Percentiles rank a stretch among this genome's conserved stretches.
Conservation (phyloP, 2,888 invertebrate genomes). For the Noctua comes region DNA sequence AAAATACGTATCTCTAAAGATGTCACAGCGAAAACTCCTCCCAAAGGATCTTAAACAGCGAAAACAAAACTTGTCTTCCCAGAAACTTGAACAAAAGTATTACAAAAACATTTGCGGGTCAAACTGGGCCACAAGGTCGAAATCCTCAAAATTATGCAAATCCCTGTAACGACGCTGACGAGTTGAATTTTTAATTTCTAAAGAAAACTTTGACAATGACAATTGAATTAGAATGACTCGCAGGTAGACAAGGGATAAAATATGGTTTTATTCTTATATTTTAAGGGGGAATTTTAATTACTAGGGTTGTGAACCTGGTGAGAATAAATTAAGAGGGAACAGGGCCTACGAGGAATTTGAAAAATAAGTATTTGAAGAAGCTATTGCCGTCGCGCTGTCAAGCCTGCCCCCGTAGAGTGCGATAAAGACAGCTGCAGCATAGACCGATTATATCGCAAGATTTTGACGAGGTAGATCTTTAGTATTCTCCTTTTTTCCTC, state of each 20-base stretch:
- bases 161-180: conserved; percentile 64
- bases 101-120: conserved; percentile 58
- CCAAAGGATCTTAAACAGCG: conserved; percentile 11
- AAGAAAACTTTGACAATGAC: conserved; percentile 66
- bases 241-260: conserved; percentile 48
- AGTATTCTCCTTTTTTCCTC: too few relatives aligned
- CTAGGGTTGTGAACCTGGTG: neutral
- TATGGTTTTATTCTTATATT: conserved; percentile 44
- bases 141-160: conserved; percentile 71
- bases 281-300: conserved; percentile 25
- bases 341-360: too few relatives aligned
- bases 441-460: too few relatives aligned
- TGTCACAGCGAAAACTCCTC: conserved; percentile 2
- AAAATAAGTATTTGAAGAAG: too few relatives aligned
- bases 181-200: conserved; percentile 70
- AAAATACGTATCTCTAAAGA: neutral
- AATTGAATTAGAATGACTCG: conserved; percentile 65
- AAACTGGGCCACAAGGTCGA: conserved; percentile 55
- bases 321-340: neutral
- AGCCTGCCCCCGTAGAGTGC: too few relatives aligned
- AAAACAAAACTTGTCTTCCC: conserved; percentile 22
- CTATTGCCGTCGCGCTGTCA: too few relatives aligned
- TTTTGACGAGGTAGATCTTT: too few relatives aligned
- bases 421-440: too few relatives aligned
- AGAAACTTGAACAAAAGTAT: conserved; percentile 39